Conservation (phyloP, 2,113 vertebrate species). For the Ifrita kowaldi region DNA sequence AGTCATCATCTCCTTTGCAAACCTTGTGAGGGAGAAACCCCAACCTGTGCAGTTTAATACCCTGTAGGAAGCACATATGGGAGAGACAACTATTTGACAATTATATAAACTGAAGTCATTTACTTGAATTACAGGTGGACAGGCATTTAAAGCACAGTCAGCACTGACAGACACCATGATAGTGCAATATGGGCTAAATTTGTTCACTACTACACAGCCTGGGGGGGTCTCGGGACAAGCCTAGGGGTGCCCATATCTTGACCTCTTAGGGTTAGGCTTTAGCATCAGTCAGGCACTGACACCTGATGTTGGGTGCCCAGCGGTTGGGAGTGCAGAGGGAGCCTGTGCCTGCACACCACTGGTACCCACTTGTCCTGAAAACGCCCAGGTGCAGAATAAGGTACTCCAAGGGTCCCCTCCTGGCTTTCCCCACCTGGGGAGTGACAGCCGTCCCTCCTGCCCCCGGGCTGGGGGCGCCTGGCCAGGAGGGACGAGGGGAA, state of each 20-base stretch:
- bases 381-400: not conserved
- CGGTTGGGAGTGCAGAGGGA: not conserved
- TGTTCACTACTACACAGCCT: not conserved
- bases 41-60: no score
- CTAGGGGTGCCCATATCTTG: not conserved
- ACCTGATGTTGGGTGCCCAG: not conserved
- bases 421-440: not conserved
- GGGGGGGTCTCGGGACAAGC: rapidly evolving
- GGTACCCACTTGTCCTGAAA: not conserved
- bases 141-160: not conserved
- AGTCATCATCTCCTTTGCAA: no score
- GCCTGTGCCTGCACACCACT: not conserved
- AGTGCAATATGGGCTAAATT: not conserved
- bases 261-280: not conserved
- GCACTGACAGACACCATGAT: not conserved
- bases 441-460: not conserved
- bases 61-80: no score
- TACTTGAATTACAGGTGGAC: not conserved
- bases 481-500: not conserved
- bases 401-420: not conserved
- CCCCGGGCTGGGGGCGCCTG: not conserved
- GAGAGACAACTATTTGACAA: not conserved
- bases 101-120: not conserved
- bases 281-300: no score
- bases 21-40: no score